phyloP scores from a whole-genome alignment of 2,888 invertebrate species.

The Spisula solida region DNA sequence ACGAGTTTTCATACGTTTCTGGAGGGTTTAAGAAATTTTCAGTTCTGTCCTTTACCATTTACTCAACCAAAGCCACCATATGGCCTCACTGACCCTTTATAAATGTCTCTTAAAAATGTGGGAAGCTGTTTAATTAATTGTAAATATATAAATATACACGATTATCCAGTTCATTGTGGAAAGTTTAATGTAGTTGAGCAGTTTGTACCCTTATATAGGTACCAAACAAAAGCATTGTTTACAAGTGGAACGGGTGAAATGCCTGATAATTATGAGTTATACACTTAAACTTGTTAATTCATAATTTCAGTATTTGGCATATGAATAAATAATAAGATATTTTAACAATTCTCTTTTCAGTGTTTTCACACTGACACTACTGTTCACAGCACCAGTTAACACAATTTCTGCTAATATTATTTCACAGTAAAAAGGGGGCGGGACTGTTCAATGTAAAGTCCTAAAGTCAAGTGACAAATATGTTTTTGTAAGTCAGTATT shows the following conservation, averaged over 20 bases:
- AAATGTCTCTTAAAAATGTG: not conserved
- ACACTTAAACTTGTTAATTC: not conserved
- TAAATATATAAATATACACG: not conserved
- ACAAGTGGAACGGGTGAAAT: not conserved
- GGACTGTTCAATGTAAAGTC: too few species aligned
- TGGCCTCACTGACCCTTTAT: not conserved
- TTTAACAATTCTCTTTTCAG: not conserved
- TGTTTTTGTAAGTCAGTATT: not conserved
- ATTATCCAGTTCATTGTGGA: not conserved
- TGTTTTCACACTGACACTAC: not conserved
- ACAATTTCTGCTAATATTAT: not conserved
- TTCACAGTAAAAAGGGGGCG: not conserved
- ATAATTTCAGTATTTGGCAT: not conserved
- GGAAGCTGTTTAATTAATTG: not conserved
- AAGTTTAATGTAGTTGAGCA: not conserved
- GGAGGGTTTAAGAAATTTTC: not conserved
- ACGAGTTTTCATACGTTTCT: not conserved
- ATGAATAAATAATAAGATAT: slow-evolving; percentile 3
- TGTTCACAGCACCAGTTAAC: not conserved
- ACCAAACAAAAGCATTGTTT: not conserved
- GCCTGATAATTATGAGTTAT: too few species aligned
- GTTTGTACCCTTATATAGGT: not conserved
- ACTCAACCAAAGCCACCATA: not conserved
- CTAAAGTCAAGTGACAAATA: not conserved
- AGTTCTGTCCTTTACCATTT: not conserved